Conservation (phyloP, 2,113 vertebrate genomes). For the Sinocyclocheilus grahami region DNA sequence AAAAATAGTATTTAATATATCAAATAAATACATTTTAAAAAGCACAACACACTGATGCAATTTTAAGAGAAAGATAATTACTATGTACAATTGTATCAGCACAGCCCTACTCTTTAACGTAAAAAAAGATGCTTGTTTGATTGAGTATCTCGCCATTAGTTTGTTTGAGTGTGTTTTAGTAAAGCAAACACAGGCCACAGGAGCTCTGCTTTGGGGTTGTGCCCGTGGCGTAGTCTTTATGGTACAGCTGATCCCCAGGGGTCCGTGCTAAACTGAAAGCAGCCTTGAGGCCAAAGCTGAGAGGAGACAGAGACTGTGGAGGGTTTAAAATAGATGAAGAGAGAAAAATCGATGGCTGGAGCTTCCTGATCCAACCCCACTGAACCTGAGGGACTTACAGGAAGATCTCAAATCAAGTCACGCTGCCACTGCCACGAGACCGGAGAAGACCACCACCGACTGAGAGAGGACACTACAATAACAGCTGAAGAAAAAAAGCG, state of each 20-base stretch:
- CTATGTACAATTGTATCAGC: neutral
- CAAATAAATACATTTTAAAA: neutral
- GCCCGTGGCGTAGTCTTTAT: neutral
- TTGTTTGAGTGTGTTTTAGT: neutral
- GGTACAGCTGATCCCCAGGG: slow-evolving; percentile 8
- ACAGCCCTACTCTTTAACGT: neutral
- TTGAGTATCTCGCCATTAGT: neutral
- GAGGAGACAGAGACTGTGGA: slow-evolving; percentile 20
- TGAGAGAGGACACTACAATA: neutral
- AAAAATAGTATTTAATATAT: neutral
- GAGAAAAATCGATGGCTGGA: slow-evolving; percentile 58
- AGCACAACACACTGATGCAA: neutral
- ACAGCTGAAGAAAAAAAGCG: neutral
- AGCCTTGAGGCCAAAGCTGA: slow-evolving; percentile 28
- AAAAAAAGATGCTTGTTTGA: neutral
- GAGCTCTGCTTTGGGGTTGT: neutral
- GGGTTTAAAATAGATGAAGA: slow-evolving; percentile 49
- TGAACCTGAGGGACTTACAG: slow-evolving; percentile 22
- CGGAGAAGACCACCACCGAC: slow-evolving; percentile 8
- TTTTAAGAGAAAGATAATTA: neutral
- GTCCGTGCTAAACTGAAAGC: slow-evolving; percentile 22
- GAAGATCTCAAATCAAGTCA: slow-evolving; percentile 34
- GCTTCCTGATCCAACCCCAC: slow-evolving; percentile 26
- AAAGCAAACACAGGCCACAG: neutral
- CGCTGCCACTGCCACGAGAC: slow-evolving; percentile 16